Evolutionary conservation across 2,797 vertebrate genomes (phyloP), one percentile per base, ranked within the genome.

Genomic region (Poecilia velifera): DNA sequence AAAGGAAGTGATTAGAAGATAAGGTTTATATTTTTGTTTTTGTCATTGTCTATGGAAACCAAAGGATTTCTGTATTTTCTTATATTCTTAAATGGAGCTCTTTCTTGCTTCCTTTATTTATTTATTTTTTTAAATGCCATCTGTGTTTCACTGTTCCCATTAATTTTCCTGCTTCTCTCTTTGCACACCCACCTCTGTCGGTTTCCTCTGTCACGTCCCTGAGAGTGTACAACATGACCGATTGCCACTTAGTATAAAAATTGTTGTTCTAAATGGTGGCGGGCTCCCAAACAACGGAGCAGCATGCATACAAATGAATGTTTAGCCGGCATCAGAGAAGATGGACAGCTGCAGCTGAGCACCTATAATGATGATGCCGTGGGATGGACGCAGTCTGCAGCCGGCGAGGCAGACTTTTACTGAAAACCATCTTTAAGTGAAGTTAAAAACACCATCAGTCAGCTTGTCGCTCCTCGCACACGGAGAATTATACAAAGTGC

Each of bases 231-330:
- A 82, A 78, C 84, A 76, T 88, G 89, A 91, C 91, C 76, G 82
- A 93, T 91, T 77, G 88, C 83, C 91, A 89, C 90, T 92, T 89
- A 88, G 80, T 85, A 76, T 82, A 84, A 91, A 92, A 86, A 86
- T 74, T 86, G 87, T 88, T 89, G 84, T 85, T 90, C 90, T 91
- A 90, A 90, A 92, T 87, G 87, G 77, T 79, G 81, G 18, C 84
- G 74, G 88, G 82, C 85, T 86, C 74, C 80, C 84, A 77, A 87
- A 86, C 85, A 80, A n/a, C 3, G 0, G 79, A 28, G 45, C 1
- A 20, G 45, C 0, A 3, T 22, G 87, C 84, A 91, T 90, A 85
- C 75, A 49, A 80, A 91, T 91, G 80, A 83, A 36, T 1, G 73
- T 0, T 81, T 43, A 46, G 71, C 3, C 13, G 10, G 74, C 57